phyloP scores from a whole-genome alignment of 2,113 vertebrate species.

The Malaclemys terrapin region DNA sequence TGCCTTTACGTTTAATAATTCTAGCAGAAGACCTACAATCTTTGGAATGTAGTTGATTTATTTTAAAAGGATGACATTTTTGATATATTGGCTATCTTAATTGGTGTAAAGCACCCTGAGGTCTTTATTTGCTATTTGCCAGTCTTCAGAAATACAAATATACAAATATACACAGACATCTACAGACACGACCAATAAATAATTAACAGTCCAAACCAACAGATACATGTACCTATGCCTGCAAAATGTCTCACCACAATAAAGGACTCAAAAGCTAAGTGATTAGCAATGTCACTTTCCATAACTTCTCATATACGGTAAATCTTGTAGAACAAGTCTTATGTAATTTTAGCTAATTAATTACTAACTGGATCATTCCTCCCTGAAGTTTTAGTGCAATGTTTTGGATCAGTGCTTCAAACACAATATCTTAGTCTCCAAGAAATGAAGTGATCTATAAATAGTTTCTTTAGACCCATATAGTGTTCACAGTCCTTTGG shows the following conservation, averaged over 20 bases:
- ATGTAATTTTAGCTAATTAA: neutral
- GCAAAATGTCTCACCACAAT: neutral
- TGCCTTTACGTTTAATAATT: neutral
- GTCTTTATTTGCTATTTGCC: no score
- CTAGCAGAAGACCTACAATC: neutral
- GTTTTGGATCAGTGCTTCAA: neutral
- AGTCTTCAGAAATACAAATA: neutral
- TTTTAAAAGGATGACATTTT: neutral
- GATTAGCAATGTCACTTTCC: neutral
- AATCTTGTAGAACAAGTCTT: neutral
- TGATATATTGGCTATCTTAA: neutral
- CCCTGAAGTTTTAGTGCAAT: neutral
- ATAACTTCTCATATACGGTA: neutral
- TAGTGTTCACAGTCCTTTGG: neutral
- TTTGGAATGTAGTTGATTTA: neutral
- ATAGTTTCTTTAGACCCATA: neutral
- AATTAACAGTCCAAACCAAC: neutral
- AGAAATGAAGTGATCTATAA: neutral
- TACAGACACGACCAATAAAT: neutral
- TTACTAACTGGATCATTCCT: neutral
- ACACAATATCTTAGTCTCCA: neutral
- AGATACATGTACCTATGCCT: neutral
- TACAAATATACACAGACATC: no score
- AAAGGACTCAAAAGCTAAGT: neutral
- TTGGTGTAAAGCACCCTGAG: neutral